Conservation (phyloP, 2,888 invertebrate species). For the Ptychoptera albimana region DNA sequence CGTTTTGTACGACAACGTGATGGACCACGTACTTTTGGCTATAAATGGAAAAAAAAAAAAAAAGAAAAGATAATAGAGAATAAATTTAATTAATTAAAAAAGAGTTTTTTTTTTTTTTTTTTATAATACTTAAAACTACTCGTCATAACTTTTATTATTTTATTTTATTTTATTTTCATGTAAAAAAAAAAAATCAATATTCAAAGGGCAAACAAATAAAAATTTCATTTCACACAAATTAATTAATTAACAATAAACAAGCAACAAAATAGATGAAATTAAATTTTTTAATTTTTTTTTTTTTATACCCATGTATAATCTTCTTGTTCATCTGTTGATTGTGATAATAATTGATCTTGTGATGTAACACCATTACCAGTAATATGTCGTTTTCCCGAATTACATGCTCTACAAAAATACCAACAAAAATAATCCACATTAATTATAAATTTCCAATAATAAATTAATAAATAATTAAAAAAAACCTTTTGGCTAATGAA, state of each 20-base stretch:
- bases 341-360: conserved; percentile 44
- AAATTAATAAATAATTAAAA: background rate
- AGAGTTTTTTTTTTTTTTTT: too few relatives aligned
- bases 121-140: too few relatives aligned
- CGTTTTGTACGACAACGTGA: conserved; percentile 22
- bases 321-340: conserved; percentile 44
- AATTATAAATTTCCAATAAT: background rate
- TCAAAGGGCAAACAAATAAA: too few relatives aligned
- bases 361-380: conserved; percentile 32
- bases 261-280: background rate
- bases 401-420: conserved; percentile 2
- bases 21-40: conserved; percentile 17
- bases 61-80: background rate
- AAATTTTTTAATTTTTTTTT: conserved; percentile 3
- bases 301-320: conserved; percentile 29
- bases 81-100: too few relatives aligned
- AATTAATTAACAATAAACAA: conserved; percentile 3
- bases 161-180: too few relatives aligned
- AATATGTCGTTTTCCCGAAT: conserved; percentile 8
- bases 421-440: background rate
- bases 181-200: too few relatives aligned
- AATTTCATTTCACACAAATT: too few relatives aligned
- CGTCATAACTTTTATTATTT: too few relatives aligned
- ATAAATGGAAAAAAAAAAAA: conserved; percentile 8
- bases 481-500: conserved; percentile 28